phyloP scores from a whole-genome alignment of 2,113 vertebrate genomes.

The Microcebus lehilahytsara region DNA sequence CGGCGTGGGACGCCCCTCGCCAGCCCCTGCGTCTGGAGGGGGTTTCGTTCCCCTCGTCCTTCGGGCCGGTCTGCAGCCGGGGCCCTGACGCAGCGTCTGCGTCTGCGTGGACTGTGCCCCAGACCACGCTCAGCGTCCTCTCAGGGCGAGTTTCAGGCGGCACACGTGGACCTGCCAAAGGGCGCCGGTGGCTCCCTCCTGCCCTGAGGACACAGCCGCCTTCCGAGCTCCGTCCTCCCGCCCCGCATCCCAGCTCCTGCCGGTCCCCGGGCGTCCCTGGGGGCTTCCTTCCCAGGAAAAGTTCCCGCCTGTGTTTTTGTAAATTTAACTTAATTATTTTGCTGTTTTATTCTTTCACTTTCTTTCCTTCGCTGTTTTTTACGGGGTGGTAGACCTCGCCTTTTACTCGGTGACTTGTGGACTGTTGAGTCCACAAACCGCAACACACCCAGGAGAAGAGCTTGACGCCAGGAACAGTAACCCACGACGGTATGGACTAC shows the following conservation, averaged over 20 bases:
- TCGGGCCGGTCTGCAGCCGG: neutral
- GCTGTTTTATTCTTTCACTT: neutral
- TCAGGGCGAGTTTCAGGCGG: accelerated
- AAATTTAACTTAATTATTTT: neutral
- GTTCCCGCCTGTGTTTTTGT: neutral
- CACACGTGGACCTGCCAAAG: too few relatives aligned
- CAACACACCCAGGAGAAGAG: accelerated
- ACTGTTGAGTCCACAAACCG: neutral
- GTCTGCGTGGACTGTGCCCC: accelerated
- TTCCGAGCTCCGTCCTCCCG: accelerated
- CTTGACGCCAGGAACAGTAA: accelerated
- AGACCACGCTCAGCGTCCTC: accelerated
- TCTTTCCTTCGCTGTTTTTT: neutral
- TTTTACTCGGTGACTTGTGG: accelerated
- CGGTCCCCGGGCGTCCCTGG: neutral
- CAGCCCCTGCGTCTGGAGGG: accelerated
- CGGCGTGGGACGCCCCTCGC: accelerated
- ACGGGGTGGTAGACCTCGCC: accelerated
- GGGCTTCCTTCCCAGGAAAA: neutral
- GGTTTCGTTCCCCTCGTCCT: neutral
- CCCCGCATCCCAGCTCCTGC: too few relatives aligned
- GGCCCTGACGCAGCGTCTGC: accelerated
- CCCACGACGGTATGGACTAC: accelerated
- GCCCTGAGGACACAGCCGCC: accelerated
- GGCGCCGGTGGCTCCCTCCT: accelerated